These are phyloP conservation scores for Stratiomys singularior DNA, from an alignment of 2,888 invertebrate genomes.

Conservation along the genomic window DNA sequence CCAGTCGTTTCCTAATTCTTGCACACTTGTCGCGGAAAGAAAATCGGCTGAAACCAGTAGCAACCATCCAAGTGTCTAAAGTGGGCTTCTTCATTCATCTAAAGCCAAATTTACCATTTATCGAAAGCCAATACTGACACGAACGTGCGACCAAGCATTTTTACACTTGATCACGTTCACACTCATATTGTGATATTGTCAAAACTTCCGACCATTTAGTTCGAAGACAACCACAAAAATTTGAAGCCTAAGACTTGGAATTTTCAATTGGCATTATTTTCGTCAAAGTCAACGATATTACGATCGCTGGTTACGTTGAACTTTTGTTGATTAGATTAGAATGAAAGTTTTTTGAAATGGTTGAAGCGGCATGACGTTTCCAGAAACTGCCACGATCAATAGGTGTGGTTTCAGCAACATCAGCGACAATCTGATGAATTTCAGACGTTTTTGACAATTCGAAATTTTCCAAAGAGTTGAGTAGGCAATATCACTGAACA, in stretches of 20 bases:
- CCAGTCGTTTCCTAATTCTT: too few relatives aligned
- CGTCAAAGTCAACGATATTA: neutral
- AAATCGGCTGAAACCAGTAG: slow-evolving; percentile 12
- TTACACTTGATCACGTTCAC: slow-evolving; percentile 34
- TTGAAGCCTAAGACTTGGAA: neutral
- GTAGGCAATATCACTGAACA: too few relatives aligned
- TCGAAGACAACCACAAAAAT: slow-evolving; percentile 15
- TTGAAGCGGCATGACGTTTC: too few relatives aligned
- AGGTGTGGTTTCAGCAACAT: too few relatives aligned
- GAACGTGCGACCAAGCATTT: slow-evolving; percentile 17
- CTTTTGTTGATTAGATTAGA: neutral
- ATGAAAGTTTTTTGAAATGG: neutral
- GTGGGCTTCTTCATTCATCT: neutral
- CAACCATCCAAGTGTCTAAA: neutral
- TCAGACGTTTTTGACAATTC: too few relatives aligned
- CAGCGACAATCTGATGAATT: too few relatives aligned
- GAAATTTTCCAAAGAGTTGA: too few relatives aligned
- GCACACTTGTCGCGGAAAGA: too few relatives aligned
- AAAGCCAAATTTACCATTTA: slow-evolving; percentile 17
- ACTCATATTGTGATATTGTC: slow-evolving; percentile 5
- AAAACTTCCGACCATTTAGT: neutral
- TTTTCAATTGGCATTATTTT: slow-evolving; percentile 22
- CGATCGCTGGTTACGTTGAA: neutral
- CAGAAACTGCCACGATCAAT: too few relatives aligned
- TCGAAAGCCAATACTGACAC: neutral